Evolutionary conservation across 1,140 invertebrate species (phyloP), one percentile per base, ranked within the genome.

Genomic region (Panagrolaimus sp.): DNA sequence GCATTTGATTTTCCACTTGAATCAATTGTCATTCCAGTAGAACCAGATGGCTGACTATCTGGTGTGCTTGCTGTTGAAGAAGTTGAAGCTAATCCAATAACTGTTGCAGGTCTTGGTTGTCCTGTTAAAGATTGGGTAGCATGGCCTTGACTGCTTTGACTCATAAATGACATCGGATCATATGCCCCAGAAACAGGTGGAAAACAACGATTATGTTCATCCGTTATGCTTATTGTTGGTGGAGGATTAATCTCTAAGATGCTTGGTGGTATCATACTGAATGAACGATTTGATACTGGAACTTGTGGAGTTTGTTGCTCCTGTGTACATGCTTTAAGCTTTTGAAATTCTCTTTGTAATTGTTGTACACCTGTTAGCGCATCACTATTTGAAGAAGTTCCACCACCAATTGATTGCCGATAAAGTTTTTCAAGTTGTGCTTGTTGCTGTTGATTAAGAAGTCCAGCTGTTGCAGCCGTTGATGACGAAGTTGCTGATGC

Each of bases 321-420:
- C 23, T 74, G 53, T 1, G 69, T 78, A 38, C 48, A 78, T 7
- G 77, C 77, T 61, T 61, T 66, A 63, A 81, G 63, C 62, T 78
- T 71, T 74, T 81, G 79, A 65, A 81, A 81, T 48, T 81, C 79
- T 13, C 70, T 68, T 65, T 81, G 81, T 47, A 81, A 53, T 61
- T 83, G 73, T 57, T 79, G 76, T 14, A 81, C 72, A 43, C 69
- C 62, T 27, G 47, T 53, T 25, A 76, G 43, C 62, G 48, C 16
- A 42, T 68, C 20, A 48, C 65, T 38, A 43, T 67, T 25, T 13
- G n/a, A 66, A 9, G 68, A 38, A 4, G 70, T 13, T 45, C 63
- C 69, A 46, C 73, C 69, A n/a, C 76, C 68, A 23, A 77, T 69
- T 11, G 75, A 69, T 57, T 77, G 78, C 13, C 65, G 25, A 66